Evolutionary conservation across 2,113 vertebrate species (phyloP).

Genomic region (Scytalopus superciliaris): DNA sequence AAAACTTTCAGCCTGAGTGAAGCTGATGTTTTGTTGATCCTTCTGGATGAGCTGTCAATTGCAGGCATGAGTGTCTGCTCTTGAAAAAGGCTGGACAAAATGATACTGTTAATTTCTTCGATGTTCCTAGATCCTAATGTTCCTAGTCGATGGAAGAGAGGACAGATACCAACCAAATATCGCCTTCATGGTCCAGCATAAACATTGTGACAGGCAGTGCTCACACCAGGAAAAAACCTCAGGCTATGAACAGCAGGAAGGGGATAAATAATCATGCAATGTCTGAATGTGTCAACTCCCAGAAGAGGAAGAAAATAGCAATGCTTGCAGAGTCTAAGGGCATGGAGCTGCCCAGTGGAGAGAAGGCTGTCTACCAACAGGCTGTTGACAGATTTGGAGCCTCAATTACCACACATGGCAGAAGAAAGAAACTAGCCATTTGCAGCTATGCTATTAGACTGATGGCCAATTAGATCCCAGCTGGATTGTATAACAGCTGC

Average conservation of each 20-base stretch:
- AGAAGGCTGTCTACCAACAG: not conserved
- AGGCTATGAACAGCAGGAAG: not conserved
- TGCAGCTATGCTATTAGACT: not conserved
- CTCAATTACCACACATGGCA: not conserved
- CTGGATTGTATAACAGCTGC: slow-evolving; percentile 1
- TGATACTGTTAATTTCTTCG: not conserved
- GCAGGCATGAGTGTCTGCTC: not conserved
- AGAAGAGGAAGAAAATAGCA: not conserved
- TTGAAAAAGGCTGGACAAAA: not conserved
- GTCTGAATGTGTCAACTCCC: not conserved
- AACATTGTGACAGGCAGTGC: not conserved
- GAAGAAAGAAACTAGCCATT: not conserved
- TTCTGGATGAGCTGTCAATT: not conserved
- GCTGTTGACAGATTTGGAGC: slow-evolving; percentile 3
- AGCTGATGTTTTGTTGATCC: not conserved
- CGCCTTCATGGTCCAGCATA: not conserved
- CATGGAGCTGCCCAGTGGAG: not conserved
- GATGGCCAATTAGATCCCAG: slow-evolving; percentile 5
- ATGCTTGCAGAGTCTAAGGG: not conserved
- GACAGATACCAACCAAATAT: not conserved
- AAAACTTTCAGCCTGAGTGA: not conserved
- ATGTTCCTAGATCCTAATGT: not conserved
- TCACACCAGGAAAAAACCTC: not conserved
- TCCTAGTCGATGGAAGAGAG: not conserved
- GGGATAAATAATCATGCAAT: not conserved